Percentiles rank a stretch among this genome's conserved stretches.
phyloP scores from a whole-genome alignment of 2,888 invertebrate species.

The Volucella bombylans region DNA sequence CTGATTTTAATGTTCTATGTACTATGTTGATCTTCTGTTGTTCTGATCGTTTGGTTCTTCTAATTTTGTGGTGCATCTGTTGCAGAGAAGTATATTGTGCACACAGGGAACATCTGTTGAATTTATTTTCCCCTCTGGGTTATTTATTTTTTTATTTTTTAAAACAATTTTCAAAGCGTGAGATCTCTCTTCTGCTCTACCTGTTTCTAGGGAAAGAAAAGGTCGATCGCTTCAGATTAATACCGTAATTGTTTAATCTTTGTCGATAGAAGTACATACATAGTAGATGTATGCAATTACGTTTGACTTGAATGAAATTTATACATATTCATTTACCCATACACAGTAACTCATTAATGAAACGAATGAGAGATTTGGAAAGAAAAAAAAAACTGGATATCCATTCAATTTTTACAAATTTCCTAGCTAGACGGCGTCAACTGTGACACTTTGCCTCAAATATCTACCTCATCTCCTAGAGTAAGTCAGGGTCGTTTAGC shows the following conservation, averaged over 20 bases:
- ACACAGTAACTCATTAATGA: constrained; percentile 48
- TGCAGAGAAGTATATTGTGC: constrained; percentile 3
- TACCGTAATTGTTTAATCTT: not conserved
- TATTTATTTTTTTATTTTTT: constrained; percentile 3
- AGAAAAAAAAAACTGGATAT: not conserved
- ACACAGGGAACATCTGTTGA: constrained; percentile 63
- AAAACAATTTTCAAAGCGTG: not conserved
- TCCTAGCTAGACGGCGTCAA: constrained; percentile 45
- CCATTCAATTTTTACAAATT: constrained; percentile 36
- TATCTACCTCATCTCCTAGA: constrained; percentile 23
- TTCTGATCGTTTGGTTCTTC: constrained; percentile 25
- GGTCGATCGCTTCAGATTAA: constrained; percentile 44
- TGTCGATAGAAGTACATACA: not conserved
- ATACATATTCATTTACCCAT: not conserved
- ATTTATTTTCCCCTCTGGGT: constrained; percentile 4
- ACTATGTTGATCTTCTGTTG: not conserved
- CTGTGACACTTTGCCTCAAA: constrained; percentile 49
- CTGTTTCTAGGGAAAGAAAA: constrained; percentile 26
- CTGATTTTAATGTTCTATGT: not conserved
- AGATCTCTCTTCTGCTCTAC: too few relatives aligned
- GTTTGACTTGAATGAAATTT: constrained; percentile 60
- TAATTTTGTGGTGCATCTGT: constrained; percentile 23
- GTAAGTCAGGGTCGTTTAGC: constrained; percentile 56
- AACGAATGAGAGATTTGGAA: not conserved
- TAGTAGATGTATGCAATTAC: constrained; percentile 8